phyloP scores from a whole-genome alignment of 2,888 invertebrate species.

The Drosophila histrio region DNA sequence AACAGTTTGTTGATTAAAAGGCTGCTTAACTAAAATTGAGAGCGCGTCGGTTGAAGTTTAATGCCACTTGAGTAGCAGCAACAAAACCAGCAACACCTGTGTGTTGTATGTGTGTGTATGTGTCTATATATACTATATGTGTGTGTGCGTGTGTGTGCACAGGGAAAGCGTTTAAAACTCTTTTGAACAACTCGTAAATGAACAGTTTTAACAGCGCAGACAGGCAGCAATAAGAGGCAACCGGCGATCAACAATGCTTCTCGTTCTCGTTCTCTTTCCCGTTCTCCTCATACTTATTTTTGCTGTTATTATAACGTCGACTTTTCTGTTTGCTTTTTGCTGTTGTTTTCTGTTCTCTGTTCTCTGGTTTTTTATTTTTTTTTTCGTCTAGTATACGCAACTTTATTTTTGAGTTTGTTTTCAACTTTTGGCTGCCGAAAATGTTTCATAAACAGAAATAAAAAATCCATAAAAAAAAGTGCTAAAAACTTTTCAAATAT shows the following conservation, averaged over 20 bases:
- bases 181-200: constrained; percentile 42
- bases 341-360: constrained; percentile 12
- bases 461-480: constrained; percentile 25
- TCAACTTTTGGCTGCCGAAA: constrained; percentile 48
- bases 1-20: constrained; percentile 79
- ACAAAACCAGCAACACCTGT: constrained; percentile 19
- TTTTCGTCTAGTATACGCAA: constrained; percentile 24
- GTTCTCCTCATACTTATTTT: constrained; percentile 10
- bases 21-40: constrained; percentile 66
- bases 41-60: constrained; percentile 49
- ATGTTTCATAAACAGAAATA: constrained; percentile 43
- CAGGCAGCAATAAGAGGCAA: constrained; percentile 21
- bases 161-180: constrained; percentile 49
- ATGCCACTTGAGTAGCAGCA: constrained; percentile 40
- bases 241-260: constrained; percentile 39
- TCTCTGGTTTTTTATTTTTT: constrained; percentile 10
- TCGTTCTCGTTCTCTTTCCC: too few species aligned
- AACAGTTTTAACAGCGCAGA: constrained; percentile 43
- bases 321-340: constrained; percentile 21
- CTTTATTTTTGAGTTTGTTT: constrained; percentile 44
- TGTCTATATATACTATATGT: constrained; percentile 11
- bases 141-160: constrained; percentile 4
- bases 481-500: constrained; percentile 46
- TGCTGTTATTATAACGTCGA: constrained; percentile 26
- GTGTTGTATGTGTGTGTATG: neutral